Base-by-base conservation (phyloP, 2,797 vertebrate species). In the Rhinella marina region DNA sequence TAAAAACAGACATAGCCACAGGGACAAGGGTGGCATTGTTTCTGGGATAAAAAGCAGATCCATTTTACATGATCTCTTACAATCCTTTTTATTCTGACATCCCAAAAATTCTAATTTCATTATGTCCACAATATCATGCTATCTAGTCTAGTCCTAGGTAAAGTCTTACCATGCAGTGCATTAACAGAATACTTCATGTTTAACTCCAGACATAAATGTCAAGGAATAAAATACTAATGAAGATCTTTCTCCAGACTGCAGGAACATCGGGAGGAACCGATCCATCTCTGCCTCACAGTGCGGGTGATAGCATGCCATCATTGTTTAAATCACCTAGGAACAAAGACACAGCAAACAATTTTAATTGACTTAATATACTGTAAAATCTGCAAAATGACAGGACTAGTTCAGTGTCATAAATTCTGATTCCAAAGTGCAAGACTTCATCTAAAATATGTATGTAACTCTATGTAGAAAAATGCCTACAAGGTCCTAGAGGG, bases 291-390 rank as follows among this genome's bases (percentile, higher is more conserved):
- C 7, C 57, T 21, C 17, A 7, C 29, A 8, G 29, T 11, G 79
- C 29, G 17, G 29, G 57, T 48, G 57, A 23, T 80, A 59, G 21
- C 56, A 23, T 48, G 32, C 57, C 79, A 81, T 81, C 41, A 64
- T n/a, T 81, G 79, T 48, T 23, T 81, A 81, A 80, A 81, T 81
- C 59, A 64, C 56, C 10, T 23, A 32, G 10, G 56, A 80, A 32
- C 19, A 64, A 81, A 48, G 59, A 48, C 59, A 1, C 7, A 48
- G 32, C 29, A 64, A 62, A 81, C 5, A 19, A 48, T 81, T 62
- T 62, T 62, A 62, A 81, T 81, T 81, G 79, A 81, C n/a, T 81
- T 61, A 1, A 81, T 62, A 61, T 62, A 41, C 4, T 41, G 41
- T 41, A 75, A 75, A 75, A 50, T n/a, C 23, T 1, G 4, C 3